Evolutionary conservation across 2,888 invertebrate genomes (phyloP).

Genomic region (Agonopterix arenella): DNA sequence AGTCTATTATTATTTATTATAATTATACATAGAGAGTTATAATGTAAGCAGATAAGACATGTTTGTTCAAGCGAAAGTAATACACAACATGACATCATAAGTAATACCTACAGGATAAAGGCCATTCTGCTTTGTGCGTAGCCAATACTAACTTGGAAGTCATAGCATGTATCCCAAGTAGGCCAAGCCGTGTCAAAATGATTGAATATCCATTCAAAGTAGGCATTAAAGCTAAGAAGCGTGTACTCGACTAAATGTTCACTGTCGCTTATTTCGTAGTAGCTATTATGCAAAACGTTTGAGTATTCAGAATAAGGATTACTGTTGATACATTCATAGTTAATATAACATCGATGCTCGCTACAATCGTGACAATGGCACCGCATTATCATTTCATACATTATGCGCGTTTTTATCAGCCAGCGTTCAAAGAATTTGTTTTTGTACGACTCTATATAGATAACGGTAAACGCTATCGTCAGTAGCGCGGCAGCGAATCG

Average conservation of each 20-base stretch:
- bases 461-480: slow-evolving; percentile 60
- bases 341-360: slow-evolving; percentile 42
- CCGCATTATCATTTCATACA: slow-evolving; percentile 53
- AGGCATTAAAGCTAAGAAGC: slow-evolving; percentile 11
- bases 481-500: slow-evolving; percentile 58
- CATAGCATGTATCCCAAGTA: slow-evolving; percentile 21
- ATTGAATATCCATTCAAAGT: slow-evolving; percentile 32
- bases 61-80: too few species aligned
- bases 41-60: too few species aligned
- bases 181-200: slow-evolving; percentile 30
- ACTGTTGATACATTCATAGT: slow-evolving; percentile 19
- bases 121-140: slow-evolving; percentile 6
- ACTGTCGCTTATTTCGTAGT: slow-evolving; percentile 18
- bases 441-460: slow-evolving; percentile 54
- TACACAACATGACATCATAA: background rate
- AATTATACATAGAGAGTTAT: too few species aligned
- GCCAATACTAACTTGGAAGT: slow-evolving; percentile 9
- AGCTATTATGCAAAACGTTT: slow-evolving; percentile 10
- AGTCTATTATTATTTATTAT: too few species aligned
- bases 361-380: slow-evolving; percentile 37
- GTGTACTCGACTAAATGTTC: slow-evolving; percentile 15
- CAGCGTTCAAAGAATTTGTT: slow-evolving; percentile 56
- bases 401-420: slow-evolving; percentile 56
- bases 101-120: background rate
- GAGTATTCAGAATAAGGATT: slow-evolving; percentile 8